Base-by-base conservation (phyloP, 1,140 invertebrate genomes). In the Zophobas atratus region DNA sequence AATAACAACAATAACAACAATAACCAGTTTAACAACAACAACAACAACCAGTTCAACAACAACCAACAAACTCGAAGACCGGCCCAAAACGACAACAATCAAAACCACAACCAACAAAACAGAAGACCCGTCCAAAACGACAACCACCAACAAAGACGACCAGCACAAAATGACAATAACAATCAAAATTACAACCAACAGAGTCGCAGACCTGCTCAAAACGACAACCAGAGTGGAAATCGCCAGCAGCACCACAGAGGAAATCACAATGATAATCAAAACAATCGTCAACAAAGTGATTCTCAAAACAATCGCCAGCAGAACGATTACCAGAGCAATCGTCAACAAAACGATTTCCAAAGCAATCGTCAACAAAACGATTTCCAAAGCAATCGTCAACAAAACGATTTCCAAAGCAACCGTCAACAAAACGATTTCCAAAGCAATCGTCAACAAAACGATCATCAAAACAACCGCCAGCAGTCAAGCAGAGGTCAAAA, bases 101-200 rank as follows among this genome's bases (percentile, higher is more conserved):
- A 81, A 8, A 78, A 80, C 34, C 70, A 70, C 46, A 82, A 77
- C 79, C 20, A 79, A 78, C 83, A 33, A 86, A 86, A 77, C 87
- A 87, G 80, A 86, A 88, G 78, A 72, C 84, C 74, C 86, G 77
- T 73, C 80, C 82, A 77, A 86, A 85, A 81, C 88, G 84, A 81
- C 88, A 84, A 84, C 77, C 73, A 82, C 81, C 6, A 79, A 35
- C 38, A 8, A 57, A 67, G 48, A 36, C 6, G 67, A 60, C 51
- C 51, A 32, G 6, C 34, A 32, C 20, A 55, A 55, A 55, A 55
- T 56, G 46, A 74, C 1, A 51, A 46, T 38, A 51, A 76, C 72
- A 83, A 82, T 38, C 74, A 76, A 6, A 82, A 81, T 32, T 63
- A 77, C 35, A 80, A 78, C 81, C 83, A 80, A 60, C 34, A 63